Evolutionary conservation across 2,888 invertebrate species (phyloP).

Genomic region (Drosophila limbata): DNA sequence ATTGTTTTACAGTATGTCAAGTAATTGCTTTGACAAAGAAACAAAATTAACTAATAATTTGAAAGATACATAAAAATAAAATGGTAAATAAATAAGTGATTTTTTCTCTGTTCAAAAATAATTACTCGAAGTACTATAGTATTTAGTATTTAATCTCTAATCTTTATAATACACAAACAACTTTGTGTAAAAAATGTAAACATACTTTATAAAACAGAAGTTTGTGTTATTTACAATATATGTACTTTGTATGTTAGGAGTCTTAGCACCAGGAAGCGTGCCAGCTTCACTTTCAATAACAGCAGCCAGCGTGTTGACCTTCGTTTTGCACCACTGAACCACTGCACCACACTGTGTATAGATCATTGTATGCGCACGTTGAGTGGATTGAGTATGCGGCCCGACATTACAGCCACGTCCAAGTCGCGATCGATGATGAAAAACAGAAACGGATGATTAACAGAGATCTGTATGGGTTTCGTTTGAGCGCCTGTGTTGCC

Average conservation of each 20-base stretch:
- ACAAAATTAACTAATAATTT: too few species aligned
- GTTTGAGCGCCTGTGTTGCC: slow-evolving; percentile 83
- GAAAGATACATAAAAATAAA: too few species aligned
- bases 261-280: slow-evolving; percentile 48
- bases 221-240: slow-evolving; percentile 56
- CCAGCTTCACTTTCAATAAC: slow-evolving; percentile 68
- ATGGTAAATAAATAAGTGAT: neutral
- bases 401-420: slow-evolving; percentile 92
- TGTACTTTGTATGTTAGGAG: slow-evolving; percentile 24
- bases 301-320: slow-evolving; percentile 51
- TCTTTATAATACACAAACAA: neutral
- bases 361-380: slow-evolving; percentile 91
- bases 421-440: slow-evolving; percentile 93
- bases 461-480: slow-evolving; percentile 89
- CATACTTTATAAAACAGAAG: slow-evolving; percentile 44
- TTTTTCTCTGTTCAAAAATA: neutral
- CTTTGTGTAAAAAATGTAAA: slow-evolving; percentile 46
- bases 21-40: neutral
- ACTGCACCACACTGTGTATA: slow-evolving; percentile 6
- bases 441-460: slow-evolving; percentile 93
- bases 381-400: slow-evolving; percentile 93
- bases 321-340: slow-evolving; percentile 57
- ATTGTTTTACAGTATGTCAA: neutral
- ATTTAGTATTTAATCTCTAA: neutral
- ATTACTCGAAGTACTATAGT: neutral